These are phyloP conservation scores for Callinectes sapidus DNA, from an alignment of 2,888 invertebrate genomes.

Conservation along the genomic window DNA sequence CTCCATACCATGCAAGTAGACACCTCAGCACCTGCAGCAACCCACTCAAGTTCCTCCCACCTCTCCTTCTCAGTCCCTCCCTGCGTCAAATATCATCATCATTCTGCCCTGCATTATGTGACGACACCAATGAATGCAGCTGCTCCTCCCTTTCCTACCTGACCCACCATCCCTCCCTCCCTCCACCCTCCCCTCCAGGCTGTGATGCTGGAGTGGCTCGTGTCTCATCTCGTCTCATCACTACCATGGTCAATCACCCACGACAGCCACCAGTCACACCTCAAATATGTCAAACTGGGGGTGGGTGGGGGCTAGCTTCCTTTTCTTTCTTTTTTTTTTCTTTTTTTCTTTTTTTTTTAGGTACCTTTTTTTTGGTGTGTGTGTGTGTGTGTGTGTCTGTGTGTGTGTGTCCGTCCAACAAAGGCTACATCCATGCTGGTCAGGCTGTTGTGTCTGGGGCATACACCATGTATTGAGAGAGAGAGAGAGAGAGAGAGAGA, in stretches of 20 bases:
- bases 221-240: neutral
- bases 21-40: neutral
- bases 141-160: neutral
- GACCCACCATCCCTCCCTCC: neutral
- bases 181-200: neutral
- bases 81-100: neutral
- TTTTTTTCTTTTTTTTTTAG: too few relatives aligned
- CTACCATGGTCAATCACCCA: neutral
- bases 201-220: neutral
- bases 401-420: neutral
- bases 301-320: too few relatives aligned
- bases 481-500: too few relatives aligned
- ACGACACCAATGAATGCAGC: neutral
- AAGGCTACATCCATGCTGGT: slow-evolving; percentile 4
- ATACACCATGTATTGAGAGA: too few relatives aligned
- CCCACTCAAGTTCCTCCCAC: neutral
- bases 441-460: neutral
- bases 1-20: neutral
- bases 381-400: neutral
- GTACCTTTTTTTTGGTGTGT: too few relatives aligned
- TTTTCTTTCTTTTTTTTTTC: too few relatives aligned
- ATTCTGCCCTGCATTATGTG: neutral
- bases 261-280: neutral
- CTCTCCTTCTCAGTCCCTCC: neutral
- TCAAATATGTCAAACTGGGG: neutral